phyloP scores from a whole-genome alignment of 2,888 invertebrate genomes.

The Stenodema calcarata region DNA sequence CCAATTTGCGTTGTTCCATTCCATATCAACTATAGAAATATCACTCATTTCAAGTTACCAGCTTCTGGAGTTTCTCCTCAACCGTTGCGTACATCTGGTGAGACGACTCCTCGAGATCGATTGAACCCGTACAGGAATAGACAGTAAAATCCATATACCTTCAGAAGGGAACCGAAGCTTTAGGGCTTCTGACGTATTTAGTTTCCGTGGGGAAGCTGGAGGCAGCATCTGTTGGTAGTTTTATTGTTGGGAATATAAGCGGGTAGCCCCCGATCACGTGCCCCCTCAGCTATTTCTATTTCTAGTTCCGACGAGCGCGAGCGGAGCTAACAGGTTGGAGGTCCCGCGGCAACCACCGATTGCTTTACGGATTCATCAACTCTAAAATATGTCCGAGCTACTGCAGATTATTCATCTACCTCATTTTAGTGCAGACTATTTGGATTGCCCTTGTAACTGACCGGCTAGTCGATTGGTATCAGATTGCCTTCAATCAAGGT shows the following conservation, averaged over 20 bases:
- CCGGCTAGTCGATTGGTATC: no score
- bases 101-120: background rate
- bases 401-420: no score
- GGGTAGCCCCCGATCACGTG: background rate
- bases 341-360: background rate
- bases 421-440: no score
- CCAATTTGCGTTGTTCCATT: no score
- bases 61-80: background rate
- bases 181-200: background rate
- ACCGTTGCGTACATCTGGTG: background rate
- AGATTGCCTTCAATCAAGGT: no score
- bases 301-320: background rate
- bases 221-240: conserved; percentile 5
- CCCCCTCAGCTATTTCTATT: conserved; percentile 3
- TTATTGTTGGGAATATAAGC: background rate
- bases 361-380: background rate
- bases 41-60: background rate
- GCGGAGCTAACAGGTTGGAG: conserved; percentile 13
- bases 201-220: background rate
- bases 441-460: no score
- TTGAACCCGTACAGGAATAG: background rate
- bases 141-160: background rate
- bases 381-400: no score
- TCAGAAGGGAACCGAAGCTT: background rate
- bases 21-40: no score